Conservation (phyloP, 2,797 vertebrate species). For the Rhinella marina region DNA sequence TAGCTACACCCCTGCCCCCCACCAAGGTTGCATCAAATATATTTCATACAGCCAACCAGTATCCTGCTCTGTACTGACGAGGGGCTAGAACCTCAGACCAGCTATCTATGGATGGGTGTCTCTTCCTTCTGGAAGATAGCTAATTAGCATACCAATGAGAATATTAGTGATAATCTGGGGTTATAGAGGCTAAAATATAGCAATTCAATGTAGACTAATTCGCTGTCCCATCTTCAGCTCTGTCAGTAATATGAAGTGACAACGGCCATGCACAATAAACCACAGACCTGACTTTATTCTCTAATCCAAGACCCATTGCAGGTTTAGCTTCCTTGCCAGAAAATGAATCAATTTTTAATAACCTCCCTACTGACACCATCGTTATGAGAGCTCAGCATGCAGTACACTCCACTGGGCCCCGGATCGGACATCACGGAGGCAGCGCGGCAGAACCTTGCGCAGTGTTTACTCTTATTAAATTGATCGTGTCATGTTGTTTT, state of each 20-base stretch:
- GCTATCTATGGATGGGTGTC: too few relatives aligned
- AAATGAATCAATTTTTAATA: slow-evolving; percentile 60
- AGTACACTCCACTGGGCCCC: slow-evolving; percentile 29
- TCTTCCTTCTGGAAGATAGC: too few relatives aligned
- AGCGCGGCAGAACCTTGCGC: slow-evolving; percentile 51
- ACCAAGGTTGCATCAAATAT: too few relatives aligned
- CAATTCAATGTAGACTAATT: background rate
- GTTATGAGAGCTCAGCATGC: slow-evolving; percentile 47
- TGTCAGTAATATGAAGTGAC: slow-evolving; percentile 2
- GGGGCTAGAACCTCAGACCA: too few relatives aligned
- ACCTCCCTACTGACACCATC: slow-evolving; percentile 48
- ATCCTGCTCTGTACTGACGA: too few relatives aligned
- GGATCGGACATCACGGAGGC: slow-evolving; percentile 38
- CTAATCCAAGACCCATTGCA: slow-evolving; percentile 4
- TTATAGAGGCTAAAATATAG: background rate
- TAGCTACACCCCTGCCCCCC: too few relatives aligned
- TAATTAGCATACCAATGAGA: background rate
- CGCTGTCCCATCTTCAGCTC: background rate
- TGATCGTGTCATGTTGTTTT: slow-evolving; percentile 59
- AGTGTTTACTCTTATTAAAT: slow-evolving; percentile 60
- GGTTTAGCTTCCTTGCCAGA: slow-evolving; percentile 5
- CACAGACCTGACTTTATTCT: slow-evolving; percentile 16
- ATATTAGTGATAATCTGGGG: background rate
- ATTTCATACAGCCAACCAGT: too few relatives aligned
- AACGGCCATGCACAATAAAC: slow-evolving; percentile 15